Conservation (phyloP, 2,797 vertebrate genomes). For the Sebastes iracundus region DNA sequence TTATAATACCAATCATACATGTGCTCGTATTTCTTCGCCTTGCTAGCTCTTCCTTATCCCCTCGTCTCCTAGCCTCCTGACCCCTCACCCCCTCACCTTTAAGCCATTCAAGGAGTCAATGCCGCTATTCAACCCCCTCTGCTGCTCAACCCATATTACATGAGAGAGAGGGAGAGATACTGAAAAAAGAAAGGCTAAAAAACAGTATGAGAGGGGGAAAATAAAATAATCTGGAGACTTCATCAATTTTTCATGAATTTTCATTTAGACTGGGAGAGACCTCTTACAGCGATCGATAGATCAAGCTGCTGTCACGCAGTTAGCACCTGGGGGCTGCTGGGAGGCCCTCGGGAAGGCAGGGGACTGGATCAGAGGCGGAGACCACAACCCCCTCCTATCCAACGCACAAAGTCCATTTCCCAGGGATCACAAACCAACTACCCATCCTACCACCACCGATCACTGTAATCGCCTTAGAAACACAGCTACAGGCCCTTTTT, state of each 20-base stretch:
- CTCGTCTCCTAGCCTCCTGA: conserved; percentile 63
- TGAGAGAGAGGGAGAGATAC: not conserved
- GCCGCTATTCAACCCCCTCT: conserved; percentile 79
- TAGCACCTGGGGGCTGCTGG: conserved; percentile 92
- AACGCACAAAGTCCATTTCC: conserved; percentile 19
- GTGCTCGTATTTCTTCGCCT: conserved; percentile 36
- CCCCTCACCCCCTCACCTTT: conserved; percentile 83
- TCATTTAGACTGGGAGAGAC: conserved; percentile 91
- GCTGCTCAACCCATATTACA: conserved; percentile 64
- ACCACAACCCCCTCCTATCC: conserved; percentile 50
- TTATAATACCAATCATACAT: conserved; percentile 33
- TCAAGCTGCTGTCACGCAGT: conserved; percentile 94
- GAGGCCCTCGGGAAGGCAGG: conserved; percentile 80
- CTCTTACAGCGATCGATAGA: conserved; percentile 95
- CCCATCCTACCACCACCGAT: conserved; percentile 9
- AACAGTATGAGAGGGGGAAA: conserved; percentile 52
- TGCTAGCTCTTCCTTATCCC: conserved; percentile 48
- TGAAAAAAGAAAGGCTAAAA: conserved; percentile 39
- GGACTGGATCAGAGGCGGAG: conserved; percentile 74
- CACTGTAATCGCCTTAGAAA: conserved; percentile 30
- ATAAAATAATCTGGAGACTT: conserved; percentile 89
- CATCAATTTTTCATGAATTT: conserved; percentile 99
- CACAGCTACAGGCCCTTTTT: not conserved
- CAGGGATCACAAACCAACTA: conserved; percentile 55
- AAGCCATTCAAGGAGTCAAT: conserved; percentile 79